These are phyloP conservation scores for Panagrolaimus sp. DNA, from an alignment of 1,140 invertebrate genomes.

Conservation along the genomic window DNA sequence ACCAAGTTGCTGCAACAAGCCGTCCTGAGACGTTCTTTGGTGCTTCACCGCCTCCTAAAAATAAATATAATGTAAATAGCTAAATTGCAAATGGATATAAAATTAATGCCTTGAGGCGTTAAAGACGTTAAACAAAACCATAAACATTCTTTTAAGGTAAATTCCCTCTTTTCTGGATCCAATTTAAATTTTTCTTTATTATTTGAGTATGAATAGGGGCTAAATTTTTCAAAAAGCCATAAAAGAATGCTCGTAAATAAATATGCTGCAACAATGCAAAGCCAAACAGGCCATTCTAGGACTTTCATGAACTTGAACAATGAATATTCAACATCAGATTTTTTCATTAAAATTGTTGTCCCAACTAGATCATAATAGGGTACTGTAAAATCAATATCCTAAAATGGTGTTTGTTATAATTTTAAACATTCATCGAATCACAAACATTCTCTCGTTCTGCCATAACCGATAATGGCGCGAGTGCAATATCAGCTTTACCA, in stretches of 20 bases:
- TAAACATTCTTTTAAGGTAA: slow-evolving; percentile 87
- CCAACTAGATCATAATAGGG: slow-evolving; percentile 91
- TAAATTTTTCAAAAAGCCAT: slow-evolving; percentile 91
- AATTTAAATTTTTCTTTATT: slow-evolving; percentile 85
- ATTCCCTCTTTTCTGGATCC: slow-evolving; percentile 84
- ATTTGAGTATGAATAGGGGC: slow-evolving; percentile 84
- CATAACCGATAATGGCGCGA: slow-evolving; percentile 82
- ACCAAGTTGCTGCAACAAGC: slow-evolving; percentile 87
- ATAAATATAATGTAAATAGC: slow-evolving; percentile 21
- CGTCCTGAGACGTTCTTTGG: slow-evolving; percentile 70
- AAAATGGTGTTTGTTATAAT: no score
- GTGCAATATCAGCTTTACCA: slow-evolving; percentile 82
- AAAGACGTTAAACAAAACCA: slow-evolving; percentile 99
- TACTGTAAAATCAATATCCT: slow-evolving; percentile 84
- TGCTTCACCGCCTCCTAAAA: slow-evolving; percentile 81
- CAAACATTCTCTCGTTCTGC: slow-evolving; percentile 76
- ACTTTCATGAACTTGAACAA: slow-evolving; percentile 93
- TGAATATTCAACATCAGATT: slow-evolving; percentile 71
- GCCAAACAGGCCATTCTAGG: slow-evolving; percentile 88
- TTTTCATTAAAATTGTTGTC: slow-evolving; percentile 82
- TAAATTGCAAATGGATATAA: no score
- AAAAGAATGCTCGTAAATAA: slow-evolving; percentile 88
- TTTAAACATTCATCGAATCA: no score
- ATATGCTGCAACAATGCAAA: slow-evolving; percentile 83
- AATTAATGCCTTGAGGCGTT: slow-evolving; percentile 72